phyloP scores from a whole-genome alignment of 2,113 vertebrate species.

The Pseudorhombus dupliciocellatus region DNA sequence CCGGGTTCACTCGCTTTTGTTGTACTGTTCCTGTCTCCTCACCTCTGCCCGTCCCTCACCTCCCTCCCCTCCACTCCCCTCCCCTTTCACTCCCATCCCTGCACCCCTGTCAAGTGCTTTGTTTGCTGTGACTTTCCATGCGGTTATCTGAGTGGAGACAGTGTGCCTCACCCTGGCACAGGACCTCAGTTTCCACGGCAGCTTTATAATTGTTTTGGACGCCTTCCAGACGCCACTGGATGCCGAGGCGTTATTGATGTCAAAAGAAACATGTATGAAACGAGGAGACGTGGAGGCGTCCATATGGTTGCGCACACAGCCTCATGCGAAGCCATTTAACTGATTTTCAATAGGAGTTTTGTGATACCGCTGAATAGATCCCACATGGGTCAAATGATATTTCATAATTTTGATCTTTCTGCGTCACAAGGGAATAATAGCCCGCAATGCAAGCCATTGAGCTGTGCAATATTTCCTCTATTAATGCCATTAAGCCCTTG shows the following conservation, averaged over 20 bases:
- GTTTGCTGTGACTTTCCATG: constrained; percentile 86
- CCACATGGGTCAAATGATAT: constrained; percentile 75
- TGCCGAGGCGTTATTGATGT: constrained; percentile 90
- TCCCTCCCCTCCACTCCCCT: constrained; percentile 55
- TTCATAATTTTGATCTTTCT: constrained; percentile 73
- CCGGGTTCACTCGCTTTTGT: constrained; percentile 54
- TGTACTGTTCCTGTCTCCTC: constrained; percentile 69
- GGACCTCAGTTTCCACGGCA: constrained; percentile 93
- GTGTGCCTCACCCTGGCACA: constrained; percentile 90
- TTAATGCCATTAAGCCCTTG: constrained; percentile 75
- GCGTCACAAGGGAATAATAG: constrained; percentile 72
- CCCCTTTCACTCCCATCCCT: constrained; percentile 66
- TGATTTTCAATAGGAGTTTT: constrained; percentile 72
- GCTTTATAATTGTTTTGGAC: constrained; percentile 98
- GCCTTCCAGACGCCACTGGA: constrained; percentile 89
- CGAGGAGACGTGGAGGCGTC: constrained; percentile 81
- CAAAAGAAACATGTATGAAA: constrained; percentile 91
- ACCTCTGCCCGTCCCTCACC: constrained; percentile 69
- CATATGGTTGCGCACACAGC: constrained; percentile 82
- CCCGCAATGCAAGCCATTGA: constrained; percentile 59
- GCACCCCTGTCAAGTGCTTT: constrained; percentile 80
- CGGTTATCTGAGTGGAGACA: constrained; percentile 85
- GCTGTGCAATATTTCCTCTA: constrained; percentile 66
- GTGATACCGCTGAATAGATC: constrained; percentile 74
- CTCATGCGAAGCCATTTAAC: constrained; percentile 76